Percentiles rank a stretch among this genome's conserved stretches.
phyloP scores from a whole-genome alignment of 2,113 vertebrate species.

The Anolis carolinensis region DNA sequence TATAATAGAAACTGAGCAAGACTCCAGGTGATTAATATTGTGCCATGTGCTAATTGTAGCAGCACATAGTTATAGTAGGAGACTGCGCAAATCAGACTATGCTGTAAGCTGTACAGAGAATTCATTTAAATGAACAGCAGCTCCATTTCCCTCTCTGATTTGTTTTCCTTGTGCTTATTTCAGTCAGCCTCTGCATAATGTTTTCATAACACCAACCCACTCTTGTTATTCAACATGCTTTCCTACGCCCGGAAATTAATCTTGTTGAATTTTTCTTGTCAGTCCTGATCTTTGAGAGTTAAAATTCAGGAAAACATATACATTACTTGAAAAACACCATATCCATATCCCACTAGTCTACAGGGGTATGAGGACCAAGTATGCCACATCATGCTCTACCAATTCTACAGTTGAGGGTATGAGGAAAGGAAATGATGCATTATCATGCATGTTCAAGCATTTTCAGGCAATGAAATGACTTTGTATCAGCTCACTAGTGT shows the following conservation, averaged over 20 bases:
- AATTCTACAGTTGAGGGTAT: neutral
- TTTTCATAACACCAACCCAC: neutral
- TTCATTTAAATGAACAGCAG: conserved; percentile 1
- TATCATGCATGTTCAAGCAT: neutral
- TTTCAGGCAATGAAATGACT: too few relatives aligned
- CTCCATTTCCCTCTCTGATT: neutral
- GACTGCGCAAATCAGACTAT: neutral
- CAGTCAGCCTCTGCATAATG: neutral
- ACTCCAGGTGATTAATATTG: neutral
- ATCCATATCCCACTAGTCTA: neutral
- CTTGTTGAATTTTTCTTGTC: neutral
- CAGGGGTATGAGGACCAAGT: neutral
- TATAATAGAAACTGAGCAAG: neutral
- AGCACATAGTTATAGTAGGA: neutral
- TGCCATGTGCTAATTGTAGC: neutral
- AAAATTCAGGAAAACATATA: neutral
- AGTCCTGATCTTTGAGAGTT: neutral
- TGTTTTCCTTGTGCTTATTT: neutral
- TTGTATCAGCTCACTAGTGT: too few relatives aligned
- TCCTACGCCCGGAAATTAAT: neutral
- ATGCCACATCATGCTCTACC: neutral
- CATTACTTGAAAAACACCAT: too few relatives aligned
- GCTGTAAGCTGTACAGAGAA: neutral
- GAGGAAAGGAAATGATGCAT: neutral
- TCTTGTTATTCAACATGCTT: neutral